Evolutionary conservation across 2,888 invertebrate species (phyloP), one percentile per base, ranked within the genome.

Genomic region (Myopa testacea): DNA sequence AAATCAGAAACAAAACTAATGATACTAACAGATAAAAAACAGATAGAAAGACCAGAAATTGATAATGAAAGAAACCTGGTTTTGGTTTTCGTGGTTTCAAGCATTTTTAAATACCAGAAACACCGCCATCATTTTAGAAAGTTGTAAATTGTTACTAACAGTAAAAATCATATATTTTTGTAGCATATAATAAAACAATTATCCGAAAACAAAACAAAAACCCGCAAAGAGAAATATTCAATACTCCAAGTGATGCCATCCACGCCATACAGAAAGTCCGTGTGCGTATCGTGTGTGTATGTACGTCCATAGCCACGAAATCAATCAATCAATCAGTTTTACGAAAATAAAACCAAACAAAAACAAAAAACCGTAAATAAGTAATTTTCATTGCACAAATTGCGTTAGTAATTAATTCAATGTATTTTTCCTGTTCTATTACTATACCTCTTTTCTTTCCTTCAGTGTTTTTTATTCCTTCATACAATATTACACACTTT

Each of bases 21-120:
- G 60, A 79, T 76, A 77, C 34, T 78, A 78, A 76, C 75, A 80
- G 79, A 76, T 19, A 80, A 78, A 72, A 55, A 52, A 26, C 5
- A 45, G n/a, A 16, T 38, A 52, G 26, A 26, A 65, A 50, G 50
- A 74, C 63, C 10, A 62, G 14, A 16, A 14, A 26, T 62, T 62
- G 50, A 63, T 40, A 62, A 40, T 45, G 55, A 62, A 72, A 45
- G 10, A 45, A 45, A 45, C 10, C 7, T 45, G 45, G 45, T 10
- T 55, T 55, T 38, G 37, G 10, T 38, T 16, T 16, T 14, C 34
- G 63, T 26, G 63, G 26, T 38, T 40, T 38, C 14, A 67, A 38
- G 40, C 67, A 37, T 8, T 45, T 45, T 45, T 45, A 10, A 45
- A 45, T 45, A 26, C 26, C 26, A 26, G 26, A 26, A 26, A 26